These are phyloP conservation scores for Oasisia sp. DNA, from an alignment of 2,888 invertebrate genomes.

Conservation along the genomic window DNA sequence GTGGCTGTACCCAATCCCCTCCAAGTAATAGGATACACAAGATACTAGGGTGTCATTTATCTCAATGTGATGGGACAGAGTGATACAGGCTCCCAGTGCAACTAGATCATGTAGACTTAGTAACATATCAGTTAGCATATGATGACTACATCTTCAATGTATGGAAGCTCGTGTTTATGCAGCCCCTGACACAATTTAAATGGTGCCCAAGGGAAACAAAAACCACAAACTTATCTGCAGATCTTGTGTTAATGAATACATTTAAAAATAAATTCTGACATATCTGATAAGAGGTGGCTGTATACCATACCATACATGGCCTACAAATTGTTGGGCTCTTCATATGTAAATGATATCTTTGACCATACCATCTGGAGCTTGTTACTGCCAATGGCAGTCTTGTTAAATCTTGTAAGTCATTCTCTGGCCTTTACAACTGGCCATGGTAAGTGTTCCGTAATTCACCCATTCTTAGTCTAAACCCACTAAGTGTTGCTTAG, in stretches of 20 bases:
- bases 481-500: not conserved
- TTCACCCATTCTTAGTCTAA: not conserved
- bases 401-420: not conserved
- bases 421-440: not conserved
- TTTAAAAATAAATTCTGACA: too few relatives aligned
- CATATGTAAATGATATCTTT: too few relatives aligned
- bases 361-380: too few relatives aligned
- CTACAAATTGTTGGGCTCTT: too few relatives aligned
- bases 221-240: not conserved
- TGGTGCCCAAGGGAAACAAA: not conserved
- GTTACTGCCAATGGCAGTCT: too few relatives aligned
- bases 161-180: not conserved
- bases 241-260: too few relatives aligned
- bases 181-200: not conserved
- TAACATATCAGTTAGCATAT: not conserved
- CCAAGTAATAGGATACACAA: not conserved
- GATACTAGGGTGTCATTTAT: not conserved
- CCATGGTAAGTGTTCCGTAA: not conserved
- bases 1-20: not conserved
- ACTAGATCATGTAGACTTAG: not conserved
- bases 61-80: not conserved
- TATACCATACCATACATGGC: too few relatives aligned
- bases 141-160: not conserved
- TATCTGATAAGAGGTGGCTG: too few relatives aligned
- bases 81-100: not conserved